Evolutionary conservation across 2,888 invertebrate genomes (phyloP).

Genomic region (Malachius bipustulatus): DNA sequence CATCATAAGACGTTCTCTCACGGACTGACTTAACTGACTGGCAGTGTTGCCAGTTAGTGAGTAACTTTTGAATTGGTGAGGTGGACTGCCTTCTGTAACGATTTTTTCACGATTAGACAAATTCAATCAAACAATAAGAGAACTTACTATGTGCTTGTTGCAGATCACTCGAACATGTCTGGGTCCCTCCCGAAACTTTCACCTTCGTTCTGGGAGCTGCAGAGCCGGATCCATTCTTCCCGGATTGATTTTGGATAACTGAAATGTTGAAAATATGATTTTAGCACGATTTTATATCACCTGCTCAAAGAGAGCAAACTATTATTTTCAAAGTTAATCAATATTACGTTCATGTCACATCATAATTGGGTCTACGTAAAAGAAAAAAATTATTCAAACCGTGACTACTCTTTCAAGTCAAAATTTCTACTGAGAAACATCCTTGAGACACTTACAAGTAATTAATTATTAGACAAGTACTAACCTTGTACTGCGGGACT

Average conservation of each 20-base stretch:
- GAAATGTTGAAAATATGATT: slow-evolving; percentile 17
- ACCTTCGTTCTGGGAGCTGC: slow-evolving; percentile 78
- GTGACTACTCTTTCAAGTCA: no score
- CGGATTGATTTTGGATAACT: slow-evolving; percentile 30
- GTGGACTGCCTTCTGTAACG: slow-evolving; percentile 53
- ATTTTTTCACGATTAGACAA: neutral
- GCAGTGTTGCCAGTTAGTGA: slow-evolving; percentile 76
- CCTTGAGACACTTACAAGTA: no score
- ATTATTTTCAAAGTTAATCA: no score
- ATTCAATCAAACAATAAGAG: slow-evolving; percentile 2
- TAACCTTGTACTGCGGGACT: slow-evolving; percentile 17
- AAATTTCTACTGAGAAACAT: no score
- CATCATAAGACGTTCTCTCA: slow-evolving; percentile 67
- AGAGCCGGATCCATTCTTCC: slow-evolving; percentile 66
- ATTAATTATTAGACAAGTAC: no score
- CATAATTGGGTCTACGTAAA: no score
- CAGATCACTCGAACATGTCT: slow-evolving; percentile 70
- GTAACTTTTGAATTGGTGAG: slow-evolving; percentile 74
- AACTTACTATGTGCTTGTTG: slow-evolving; percentile 52
- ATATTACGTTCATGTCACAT: no score
- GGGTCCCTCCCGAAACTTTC: slow-evolving; percentile 83
- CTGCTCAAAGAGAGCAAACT: no score
- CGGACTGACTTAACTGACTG: slow-evolving; percentile 75
- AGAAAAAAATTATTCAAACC: no score
- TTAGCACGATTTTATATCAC: no score